Conservation (phyloP, 2,797 vertebrate species). For the Tauraco hartlaubi region DNA sequence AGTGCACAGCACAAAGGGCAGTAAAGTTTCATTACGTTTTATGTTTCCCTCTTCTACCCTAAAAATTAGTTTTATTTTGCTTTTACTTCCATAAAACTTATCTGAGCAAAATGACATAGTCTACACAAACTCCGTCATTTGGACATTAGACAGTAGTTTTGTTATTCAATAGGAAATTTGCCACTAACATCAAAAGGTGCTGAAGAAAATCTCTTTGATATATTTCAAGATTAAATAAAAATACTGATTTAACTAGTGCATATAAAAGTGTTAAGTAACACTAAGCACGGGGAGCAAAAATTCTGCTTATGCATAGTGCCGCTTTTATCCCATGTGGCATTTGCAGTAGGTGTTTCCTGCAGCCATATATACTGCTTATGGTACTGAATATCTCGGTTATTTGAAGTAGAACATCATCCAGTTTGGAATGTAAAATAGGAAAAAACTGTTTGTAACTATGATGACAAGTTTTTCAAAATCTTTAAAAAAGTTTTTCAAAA, state of each 20-base stretch:
- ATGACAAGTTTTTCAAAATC: not conserved
- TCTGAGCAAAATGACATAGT: not conserved
- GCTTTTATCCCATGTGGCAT: not conserved
- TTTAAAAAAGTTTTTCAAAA: not conserved
- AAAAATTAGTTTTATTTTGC: conserved; percentile 26
- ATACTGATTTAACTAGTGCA: not conserved
- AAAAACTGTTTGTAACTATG: not conserved
- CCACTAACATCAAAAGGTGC: not conserved
- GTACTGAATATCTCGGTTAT: not conserved
- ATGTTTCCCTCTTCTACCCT: conserved; percentile 23
- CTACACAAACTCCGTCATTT: not conserved
- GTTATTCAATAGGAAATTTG: not conserved
- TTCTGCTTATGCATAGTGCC: not conserved
- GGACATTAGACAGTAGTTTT: not conserved
- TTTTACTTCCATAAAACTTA: conserved; percentile 46
- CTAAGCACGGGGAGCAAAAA: not conserved
- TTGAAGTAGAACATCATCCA: not conserved
- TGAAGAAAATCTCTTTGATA: not conserved
- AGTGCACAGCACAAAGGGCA: conserved; percentile 41
- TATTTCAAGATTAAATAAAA: not conserved
- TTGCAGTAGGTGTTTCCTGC: not conserved
- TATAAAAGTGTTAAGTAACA: not conserved
- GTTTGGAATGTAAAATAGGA: not conserved
- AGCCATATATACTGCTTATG: not conserved
- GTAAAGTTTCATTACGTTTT: conserved; percentile 18